phyloP scores from a whole-genome alignment of 2,797 vertebrate species.

The Ctenopoma kingsleyae region DNA sequence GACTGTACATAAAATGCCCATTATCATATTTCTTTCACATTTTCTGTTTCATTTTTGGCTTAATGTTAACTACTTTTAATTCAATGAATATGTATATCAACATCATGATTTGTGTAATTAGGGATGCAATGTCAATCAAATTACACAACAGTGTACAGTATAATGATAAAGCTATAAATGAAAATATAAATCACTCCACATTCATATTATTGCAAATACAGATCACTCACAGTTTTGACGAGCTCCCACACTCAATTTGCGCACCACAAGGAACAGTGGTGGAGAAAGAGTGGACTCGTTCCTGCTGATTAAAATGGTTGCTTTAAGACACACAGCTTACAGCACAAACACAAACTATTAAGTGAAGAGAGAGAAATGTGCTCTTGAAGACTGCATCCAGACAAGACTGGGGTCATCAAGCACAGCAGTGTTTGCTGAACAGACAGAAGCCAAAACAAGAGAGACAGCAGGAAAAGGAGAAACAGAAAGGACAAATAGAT shows the following conservation, averaged over 20 bases:
- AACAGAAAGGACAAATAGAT: neutral
- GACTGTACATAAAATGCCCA: neutral
- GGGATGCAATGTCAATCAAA: neutral
- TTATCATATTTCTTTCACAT: neutral
- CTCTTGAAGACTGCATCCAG: conserved; percentile 8
- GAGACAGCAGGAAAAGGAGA: neutral
- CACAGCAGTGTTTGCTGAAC: conserved; percentile 24
- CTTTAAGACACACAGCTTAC: conserved; percentile 7
- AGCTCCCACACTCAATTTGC: neutral
- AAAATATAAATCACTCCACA: neutral
- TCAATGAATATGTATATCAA: neutral
- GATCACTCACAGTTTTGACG: no score
- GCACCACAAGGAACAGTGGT: neutral
- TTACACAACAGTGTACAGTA: neutral
- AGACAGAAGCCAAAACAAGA: neutral
- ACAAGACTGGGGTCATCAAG: conserved; percentile 18
- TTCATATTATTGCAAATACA: neutral
- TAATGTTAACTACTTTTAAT: neutral
- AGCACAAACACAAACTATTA: conserved; percentile 4
- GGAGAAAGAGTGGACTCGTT: conserved; percentile 4
- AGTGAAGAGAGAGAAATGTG: conserved; percentile 28
- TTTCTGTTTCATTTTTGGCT: neutral
- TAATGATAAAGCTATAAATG: neutral
- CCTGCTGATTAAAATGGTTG: conserved; percentile 22
- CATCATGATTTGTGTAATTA: conserved; percentile 2